Conservation (phyloP, 2,888 invertebrate genomes). For the Bembecia ichneumoniformis region DNA sequence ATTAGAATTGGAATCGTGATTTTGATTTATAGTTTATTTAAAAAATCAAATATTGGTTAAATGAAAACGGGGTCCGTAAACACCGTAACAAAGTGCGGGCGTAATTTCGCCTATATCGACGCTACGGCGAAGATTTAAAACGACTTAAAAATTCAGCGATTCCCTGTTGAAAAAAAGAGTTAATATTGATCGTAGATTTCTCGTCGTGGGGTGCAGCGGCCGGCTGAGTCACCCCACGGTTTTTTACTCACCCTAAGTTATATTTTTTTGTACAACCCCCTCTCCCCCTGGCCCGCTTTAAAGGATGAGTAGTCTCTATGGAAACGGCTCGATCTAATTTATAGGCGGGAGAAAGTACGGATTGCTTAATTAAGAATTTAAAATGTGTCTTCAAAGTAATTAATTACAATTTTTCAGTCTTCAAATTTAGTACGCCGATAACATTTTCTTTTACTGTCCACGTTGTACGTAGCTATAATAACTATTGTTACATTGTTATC, state of each 20-base stretch:
- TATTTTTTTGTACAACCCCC: slow-evolving; percentile 69
- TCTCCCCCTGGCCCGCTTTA: slow-evolving; percentile 63
- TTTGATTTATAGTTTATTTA: slow-evolving; percentile 38
- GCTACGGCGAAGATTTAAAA: slow-evolving; percentile 40
- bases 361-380: slow-evolving; percentile 73
- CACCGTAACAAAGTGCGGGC: slow-evolving; percentile 28
- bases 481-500: no score
- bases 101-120: slow-evolving; percentile 22
- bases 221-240: slow-evolving; percentile 74
- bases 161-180: slow-evolving; percentile 71
- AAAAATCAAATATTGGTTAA: slow-evolving; percentile 7
- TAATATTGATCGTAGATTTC: slow-evolving; percentile 74
- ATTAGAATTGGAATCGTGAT: slow-evolving; percentile 21
- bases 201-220: slow-evolving; percentile 72
- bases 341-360: slow-evolving; percentile 71
- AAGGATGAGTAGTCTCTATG: slow-evolving; percentile 74
- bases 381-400: slow-evolving; percentile 68
- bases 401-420: slow-evolving; percentile 48
- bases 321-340: slow-evolving; percentile 73
- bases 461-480: slow-evolving; percentile 21
- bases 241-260: slow-evolving; percentile 74
- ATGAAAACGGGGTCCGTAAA: slow-evolving; percentile 5
- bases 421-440: slow-evolving; percentile 4
- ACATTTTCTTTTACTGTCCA: slow-evolving; percentile 35
- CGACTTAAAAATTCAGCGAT: slow-evolving; percentile 67